Evolutionary conservation across 2,888 invertebrate genomes (phyloP).

Genomic region (Alviniconcha strummeri): DNA sequence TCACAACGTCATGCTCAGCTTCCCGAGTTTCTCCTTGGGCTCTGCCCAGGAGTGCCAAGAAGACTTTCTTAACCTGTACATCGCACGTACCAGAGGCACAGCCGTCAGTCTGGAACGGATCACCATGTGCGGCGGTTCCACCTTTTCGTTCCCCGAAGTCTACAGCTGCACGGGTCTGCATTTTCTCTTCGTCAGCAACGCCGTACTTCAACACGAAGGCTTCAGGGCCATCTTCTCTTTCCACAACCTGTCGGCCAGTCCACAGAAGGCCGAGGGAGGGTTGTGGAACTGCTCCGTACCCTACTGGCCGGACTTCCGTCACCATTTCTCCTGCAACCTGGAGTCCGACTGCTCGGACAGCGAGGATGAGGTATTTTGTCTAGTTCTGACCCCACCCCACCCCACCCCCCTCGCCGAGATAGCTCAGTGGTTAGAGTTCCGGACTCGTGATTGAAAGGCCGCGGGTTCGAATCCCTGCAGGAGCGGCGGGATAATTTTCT

Average conservation of each 20-base stretch:
- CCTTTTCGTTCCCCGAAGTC: background rate
- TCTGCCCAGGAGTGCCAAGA: background rate
- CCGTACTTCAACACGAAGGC: constrained; percentile 14
- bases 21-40: background rate
- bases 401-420: too few relatives aligned
- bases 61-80: background rate
- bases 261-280: background rate
- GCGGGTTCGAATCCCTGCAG: too few relatives aligned
- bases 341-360: constrained; percentile 16
- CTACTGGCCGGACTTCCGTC: constrained; percentile 19
- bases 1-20: constrained; percentile 16
- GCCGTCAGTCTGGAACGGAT: background rate
- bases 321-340: constrained; percentile 27
- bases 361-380: constrained; percentile 28
- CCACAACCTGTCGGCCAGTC: background rate
- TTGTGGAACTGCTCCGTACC: constrained; percentile 26
- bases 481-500: too few relatives aligned
- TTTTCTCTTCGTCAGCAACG: constrained; percentile 1
- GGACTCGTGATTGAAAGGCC: too few relatives aligned
- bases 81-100: too few relatives aligned
- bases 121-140: constrained; percentile 1
- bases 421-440: too few relatives aligned
- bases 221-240: constrained; percentile 22
- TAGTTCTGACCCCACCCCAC: too few relatives aligned
- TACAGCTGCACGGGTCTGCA: background rate